Base-by-base conservation (phyloP, 2,888 invertebrate species). In the Parelbella ahira region DNA sequence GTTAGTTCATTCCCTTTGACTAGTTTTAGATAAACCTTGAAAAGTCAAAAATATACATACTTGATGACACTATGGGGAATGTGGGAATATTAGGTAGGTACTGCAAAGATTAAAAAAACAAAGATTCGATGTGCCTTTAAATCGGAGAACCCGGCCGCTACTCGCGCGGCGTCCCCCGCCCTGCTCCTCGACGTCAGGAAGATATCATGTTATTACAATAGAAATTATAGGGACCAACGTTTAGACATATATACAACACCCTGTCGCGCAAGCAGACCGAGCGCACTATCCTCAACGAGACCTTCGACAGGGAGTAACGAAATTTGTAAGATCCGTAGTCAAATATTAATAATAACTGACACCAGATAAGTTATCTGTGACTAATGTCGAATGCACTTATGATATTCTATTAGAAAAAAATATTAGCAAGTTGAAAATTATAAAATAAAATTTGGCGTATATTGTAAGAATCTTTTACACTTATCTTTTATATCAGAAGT, bases 191-290 rank as follows among this genome's bases (percentile, higher is more conserved):
- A 58, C 60, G 53, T 58, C 59, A 63, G 60, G 59, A 62, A 60
- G 61, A 68, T 63, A 60, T 71, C 68, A 71, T 60, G 53, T 59
- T 61, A 65, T 68, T 75, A 78, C 83, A 82, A 86, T 86, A 84
- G 82, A 77, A 83, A 86, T 77, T 72, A 77, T 83, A 82, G 87
- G 87, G 87, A 87, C 86, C 86, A 86, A 87, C 70, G 77, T 86
- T 86, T 87, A 84, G 83, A 84, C 69, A 83, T 86, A 80, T 86
- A 86, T 86, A 80, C 77, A 80, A 62, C 68, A 73, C 70, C 69
- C 68, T 62, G 68, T 65, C 66, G 71, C 69, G 67, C 66, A 59
- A 61, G 65, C 56, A 56, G 62, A 58, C 66, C 58, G 60, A 63
- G 63, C 69, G 72, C 68, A 68, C 65, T 60, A 66, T 66, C 60